Conservation (phyloP, 2,113 vertebrate genomes). For the Pristiophorus japonicus region DNA sequence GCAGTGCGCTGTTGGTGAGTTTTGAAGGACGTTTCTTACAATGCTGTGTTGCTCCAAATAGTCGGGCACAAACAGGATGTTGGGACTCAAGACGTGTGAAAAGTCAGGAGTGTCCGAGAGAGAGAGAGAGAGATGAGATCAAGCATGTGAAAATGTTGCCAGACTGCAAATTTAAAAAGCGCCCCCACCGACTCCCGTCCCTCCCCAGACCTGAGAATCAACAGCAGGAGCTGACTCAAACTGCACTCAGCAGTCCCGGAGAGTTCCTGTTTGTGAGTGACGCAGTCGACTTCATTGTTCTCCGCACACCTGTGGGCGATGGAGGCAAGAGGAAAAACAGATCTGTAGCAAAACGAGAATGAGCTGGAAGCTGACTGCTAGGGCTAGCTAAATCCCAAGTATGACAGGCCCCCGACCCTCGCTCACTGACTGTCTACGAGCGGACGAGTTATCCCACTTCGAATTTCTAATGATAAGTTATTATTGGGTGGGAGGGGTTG, state of each 20-base stretch:
- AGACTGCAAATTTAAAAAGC: background rate
- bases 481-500: no score
- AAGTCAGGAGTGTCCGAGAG: background rate
- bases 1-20: background rate
- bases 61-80: no score
- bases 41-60: background rate
- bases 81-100: background rate
- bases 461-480: background rate
- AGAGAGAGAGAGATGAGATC: background rate
- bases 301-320: background rate
- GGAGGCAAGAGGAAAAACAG: background rate
- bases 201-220: slow-evolving; percentile 17
- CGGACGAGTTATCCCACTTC: no score
- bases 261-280: slow-evolving; percentile 15
- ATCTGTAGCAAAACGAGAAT: background rate
- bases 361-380: background rate
- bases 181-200: background rate
- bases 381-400: background rate
- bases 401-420: background rate
- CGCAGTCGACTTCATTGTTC: background rate
- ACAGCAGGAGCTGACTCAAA: background rate
- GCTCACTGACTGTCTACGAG: background rate
- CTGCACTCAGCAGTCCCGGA: background rate
- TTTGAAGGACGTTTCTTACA: background rate
- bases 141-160: background rate